phyloP scores from a whole-genome alignment of 2,888 invertebrate genomes.

The Troides oblongomaculatus region DNA sequence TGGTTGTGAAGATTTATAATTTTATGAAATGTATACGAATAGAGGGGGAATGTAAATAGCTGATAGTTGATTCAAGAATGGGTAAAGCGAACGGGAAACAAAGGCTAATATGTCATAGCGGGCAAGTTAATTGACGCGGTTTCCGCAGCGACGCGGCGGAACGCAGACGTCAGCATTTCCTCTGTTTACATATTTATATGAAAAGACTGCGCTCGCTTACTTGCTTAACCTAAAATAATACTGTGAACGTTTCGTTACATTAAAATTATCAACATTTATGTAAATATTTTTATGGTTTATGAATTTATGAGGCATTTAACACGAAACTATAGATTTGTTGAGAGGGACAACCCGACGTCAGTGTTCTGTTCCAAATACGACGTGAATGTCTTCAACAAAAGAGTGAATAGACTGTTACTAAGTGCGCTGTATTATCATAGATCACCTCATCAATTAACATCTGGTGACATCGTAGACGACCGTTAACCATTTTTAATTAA shows the following conservation, averaged over 20 bases:
- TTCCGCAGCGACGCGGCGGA: constrained; percentile 74
- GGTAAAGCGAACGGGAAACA: constrained; percentile 57
- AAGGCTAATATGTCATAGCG: constrained; percentile 78
- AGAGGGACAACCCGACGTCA: too few relatives aligned
- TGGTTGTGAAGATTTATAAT: constrained; percentile 33
- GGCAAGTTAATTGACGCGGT: constrained; percentile 78
- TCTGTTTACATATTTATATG: constrained; percentile 73
- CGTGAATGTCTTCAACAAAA: too few relatives aligned
- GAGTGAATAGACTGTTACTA: too few relatives aligned
- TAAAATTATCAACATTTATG: background rate
- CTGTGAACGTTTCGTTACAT: constrained; percentile 32
- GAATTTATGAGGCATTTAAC: too few relatives aligned
- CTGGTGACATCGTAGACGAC: too few relatives aligned
- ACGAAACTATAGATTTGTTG: too few relatives aligned
- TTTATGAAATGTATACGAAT: constrained; percentile 38
- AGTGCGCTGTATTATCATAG: too few relatives aligned
- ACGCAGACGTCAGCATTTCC: constrained; percentile 74
- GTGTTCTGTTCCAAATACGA: too few relatives aligned
- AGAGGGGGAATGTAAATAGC: constrained; percentile 54
- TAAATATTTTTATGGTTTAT: too few relatives aligned
- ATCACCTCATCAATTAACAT: too few relatives aligned
- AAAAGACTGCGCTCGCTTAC: constrained; percentile 44
- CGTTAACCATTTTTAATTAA: too few relatives aligned
- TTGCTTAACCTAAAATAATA: constrained; percentile 45
- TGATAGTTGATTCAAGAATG: constrained; percentile 37